Evolutionary conservation across 2,797 vertebrate species (phyloP).

Genomic region (Pipistrellus pygmaeus): DNA sequence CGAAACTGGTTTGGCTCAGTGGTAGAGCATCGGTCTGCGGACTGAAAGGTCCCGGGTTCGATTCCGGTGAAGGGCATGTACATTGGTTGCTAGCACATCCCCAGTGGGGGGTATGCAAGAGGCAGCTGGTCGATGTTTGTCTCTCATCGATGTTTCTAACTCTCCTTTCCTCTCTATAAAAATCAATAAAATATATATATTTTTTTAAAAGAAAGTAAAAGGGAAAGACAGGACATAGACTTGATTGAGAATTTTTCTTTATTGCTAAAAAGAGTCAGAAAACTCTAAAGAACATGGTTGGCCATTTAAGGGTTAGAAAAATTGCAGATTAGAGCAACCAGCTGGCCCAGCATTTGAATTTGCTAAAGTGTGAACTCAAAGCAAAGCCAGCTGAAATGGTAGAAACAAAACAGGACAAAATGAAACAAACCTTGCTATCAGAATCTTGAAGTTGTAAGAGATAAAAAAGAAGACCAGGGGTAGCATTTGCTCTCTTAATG

Average conservation of each 20-base stretch:
- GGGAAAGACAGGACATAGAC: background rate
- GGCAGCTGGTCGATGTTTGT: too few species aligned
- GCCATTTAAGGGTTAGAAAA: constrained; percentile 40
- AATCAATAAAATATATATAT: too few species aligned
- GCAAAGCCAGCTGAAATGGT: constrained; percentile 41
- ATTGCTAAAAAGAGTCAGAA: constrained; percentile 31
- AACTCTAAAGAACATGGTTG: background rate
- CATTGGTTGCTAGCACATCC: too few species aligned
- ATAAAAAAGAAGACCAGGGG: background rate
- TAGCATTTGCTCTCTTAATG: background rate
- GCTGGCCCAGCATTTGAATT: constrained; percentile 53
- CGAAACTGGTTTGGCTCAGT: too few species aligned
- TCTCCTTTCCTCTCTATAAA: too few species aligned
- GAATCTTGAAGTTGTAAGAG: background rate
- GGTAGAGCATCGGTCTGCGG: too few species aligned
- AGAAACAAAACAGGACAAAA: constrained; percentile 46
- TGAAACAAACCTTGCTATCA: background rate
- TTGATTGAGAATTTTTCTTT: background rate
- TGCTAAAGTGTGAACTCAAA: constrained; percentile 66
- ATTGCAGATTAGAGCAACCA: constrained; percentile 21
- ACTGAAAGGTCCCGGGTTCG: too few species aligned
- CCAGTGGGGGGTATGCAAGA: too few species aligned
- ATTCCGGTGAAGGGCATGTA: too few species aligned
- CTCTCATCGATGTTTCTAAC: too few species aligned
- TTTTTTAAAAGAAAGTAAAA: background rate